Conservation (phyloP, 2,797 vertebrate genomes). For the Sarcophilus harrisii region DNA sequence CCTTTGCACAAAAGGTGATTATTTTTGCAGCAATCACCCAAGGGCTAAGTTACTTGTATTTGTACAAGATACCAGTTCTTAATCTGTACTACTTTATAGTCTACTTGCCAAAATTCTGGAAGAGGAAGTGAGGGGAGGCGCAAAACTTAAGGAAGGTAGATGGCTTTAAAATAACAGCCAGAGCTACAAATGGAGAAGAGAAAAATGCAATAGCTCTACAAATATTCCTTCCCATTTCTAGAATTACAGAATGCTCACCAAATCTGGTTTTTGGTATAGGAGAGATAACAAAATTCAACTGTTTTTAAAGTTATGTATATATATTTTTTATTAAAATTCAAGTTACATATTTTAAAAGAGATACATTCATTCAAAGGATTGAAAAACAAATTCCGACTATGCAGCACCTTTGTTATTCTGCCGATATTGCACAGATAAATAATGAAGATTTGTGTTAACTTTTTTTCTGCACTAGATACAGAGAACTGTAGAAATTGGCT, state of each 20-base stretch:
- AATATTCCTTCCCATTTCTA: conserved; percentile 21
- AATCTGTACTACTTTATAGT: conserved; percentile 25
- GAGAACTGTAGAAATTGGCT: conserved; percentile 57
- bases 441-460: conserved; percentile 55
- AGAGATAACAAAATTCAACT: not conserved
- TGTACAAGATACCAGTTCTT: conserved; percentile 13
- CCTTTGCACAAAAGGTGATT: conserved; percentile 37
- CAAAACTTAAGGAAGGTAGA: conserved; percentile 22
- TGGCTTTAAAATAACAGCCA: conserved; percentile 35
- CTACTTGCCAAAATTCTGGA: conserved; percentile 51
- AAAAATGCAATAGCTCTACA: conserved; percentile 8
- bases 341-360: not conserved
- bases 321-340: not conserved
- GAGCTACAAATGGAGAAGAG: conserved; percentile 13
- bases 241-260: conserved; percentile 4
- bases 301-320: not conserved
- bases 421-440: conserved; percentile 52
- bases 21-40: conserved; percentile 25
- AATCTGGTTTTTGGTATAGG: conserved; percentile 23
- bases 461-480: conserved; percentile 44
- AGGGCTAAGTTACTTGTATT: conserved; percentile 8
- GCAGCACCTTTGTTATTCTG: conserved; percentile 36
- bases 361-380: conserved; percentile 40
- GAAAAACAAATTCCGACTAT: conserved; percentile 56
- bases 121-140: not conserved